A percentile compares a stretch with the other conserved stretches of the same genome.
These are phyloP conservation scores for Oeneis ivallda DNA, from an alignment of 2,888 invertebrate species.

Conservation along the genomic window DNA sequence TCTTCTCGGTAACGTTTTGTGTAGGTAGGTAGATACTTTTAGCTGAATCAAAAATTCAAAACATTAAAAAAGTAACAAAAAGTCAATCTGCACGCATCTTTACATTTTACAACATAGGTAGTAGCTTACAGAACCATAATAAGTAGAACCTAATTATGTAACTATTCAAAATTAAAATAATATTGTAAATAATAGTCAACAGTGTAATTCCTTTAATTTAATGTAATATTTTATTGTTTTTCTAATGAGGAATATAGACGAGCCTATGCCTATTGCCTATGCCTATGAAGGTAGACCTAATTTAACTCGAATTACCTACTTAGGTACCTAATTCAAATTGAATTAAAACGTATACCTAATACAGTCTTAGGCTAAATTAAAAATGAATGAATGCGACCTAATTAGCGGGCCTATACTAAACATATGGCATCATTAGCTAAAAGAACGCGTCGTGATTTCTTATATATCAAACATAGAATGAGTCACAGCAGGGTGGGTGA, in stretches of 20 bases:
- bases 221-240: no score
- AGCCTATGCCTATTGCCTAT: no score
- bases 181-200: no score
- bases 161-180: no score
- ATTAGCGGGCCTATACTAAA: conserved; percentile 19
- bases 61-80: not conserved
- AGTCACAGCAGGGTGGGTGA: conserved; percentile 47
- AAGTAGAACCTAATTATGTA: no score
- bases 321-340: not conserved
- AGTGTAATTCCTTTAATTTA: no score
- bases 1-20: no score
- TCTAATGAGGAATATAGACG: no score
- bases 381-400: conserved; percentile 3
- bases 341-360: not conserved
- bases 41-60: no score
- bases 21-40: no score
- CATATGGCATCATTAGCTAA: conserved; percentile 42
- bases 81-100: not conserved
- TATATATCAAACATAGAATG: conserved; percentile 57
- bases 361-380: not conserved
- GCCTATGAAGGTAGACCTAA: not conserved
- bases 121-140: no score
- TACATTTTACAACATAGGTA: not conserved
- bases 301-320: no score
- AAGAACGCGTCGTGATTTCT: conserved; percentile 52